phyloP scores from a whole-genome alignment of 2,888 invertebrate species.

The Perdita meconis region DNA sequence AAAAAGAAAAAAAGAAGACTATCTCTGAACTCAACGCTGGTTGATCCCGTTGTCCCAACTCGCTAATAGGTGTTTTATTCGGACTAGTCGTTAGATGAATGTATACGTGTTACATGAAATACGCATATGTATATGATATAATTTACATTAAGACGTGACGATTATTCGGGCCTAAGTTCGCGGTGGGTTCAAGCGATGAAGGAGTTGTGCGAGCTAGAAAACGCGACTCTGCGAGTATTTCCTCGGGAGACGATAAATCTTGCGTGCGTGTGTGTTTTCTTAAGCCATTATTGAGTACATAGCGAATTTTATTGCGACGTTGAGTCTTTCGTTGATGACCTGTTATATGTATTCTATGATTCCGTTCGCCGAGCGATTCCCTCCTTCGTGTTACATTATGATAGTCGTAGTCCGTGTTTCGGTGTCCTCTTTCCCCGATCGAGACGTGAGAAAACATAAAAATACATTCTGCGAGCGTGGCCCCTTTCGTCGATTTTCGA shows the following conservation, averaged over 20 bases:
- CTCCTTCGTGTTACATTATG: conserved; percentile 13
- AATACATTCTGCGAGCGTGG: conserved; percentile 37
- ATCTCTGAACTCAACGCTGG: conserved; percentile 50
- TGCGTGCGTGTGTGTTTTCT: conserved; percentile 11
- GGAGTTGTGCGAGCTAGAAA: not conserved
- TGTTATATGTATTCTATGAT: conserved; percentile 39
- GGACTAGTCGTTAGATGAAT: conserved; percentile 63
- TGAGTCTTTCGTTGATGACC: conserved; percentile 49
- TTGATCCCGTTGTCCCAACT: conserved; percentile 59
- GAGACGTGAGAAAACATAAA: conserved; percentile 46
- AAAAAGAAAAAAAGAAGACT: conserved; percentile 24
- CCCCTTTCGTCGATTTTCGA: conserved; percentile 26
- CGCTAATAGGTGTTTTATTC: conserved; percentile 63
- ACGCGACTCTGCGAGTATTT: conserved; percentile 14
- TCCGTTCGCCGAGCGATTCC: conserved; percentile 33
- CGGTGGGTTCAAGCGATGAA: not conserved
- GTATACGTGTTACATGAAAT: conserved; percentile 32
- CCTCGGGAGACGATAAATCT: conserved; percentile 22
- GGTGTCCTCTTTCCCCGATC: conserved; percentile 39
- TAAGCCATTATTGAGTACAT: not conserved
- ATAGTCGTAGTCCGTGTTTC: conserved; percentile 11
- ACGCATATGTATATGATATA: conserved; percentile 36
- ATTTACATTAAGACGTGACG: conserved; percentile 56
- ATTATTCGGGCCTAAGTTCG: conserved; percentile 67
- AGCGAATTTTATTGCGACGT: conserved; percentile 21